Base-by-base conservation (phyloP, 2,797 vertebrate genomes). In the Enteromius fasciolatus region DNA sequence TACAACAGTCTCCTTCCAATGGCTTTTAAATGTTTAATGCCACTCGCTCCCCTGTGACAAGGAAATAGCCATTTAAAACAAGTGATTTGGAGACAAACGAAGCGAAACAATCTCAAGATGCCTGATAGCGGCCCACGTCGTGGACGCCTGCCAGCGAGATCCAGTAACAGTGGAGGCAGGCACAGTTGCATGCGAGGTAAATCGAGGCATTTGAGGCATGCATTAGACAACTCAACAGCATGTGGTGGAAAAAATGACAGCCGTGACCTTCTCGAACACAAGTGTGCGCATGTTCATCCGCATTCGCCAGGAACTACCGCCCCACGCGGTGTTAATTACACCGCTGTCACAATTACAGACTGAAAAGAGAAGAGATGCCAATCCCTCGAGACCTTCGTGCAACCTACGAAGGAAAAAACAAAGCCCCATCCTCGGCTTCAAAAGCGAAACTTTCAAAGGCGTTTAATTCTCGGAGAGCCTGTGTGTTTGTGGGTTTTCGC, bases 11-110 rank as follows among this genome's bases (percentile, higher is more conserved):
- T 76, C 41, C 67, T 74, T 83, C 84, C 83, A 81, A 46, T 69
- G 52, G 50, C 88, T 70, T 82, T 76, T 86, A 61, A 88, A 92
- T 91, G 69, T 82, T 86, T 83, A 90, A 86, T 86, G 89, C 87
- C 80, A 85, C 76, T 61, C 69, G 76, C 63, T 79, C 86, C 83
- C 83, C 82, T 86, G 77, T n/a, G 20, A 52, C 74, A 67, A 69
- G 63, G 79, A 80, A 82, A 87, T 76, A 67, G 80, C 68, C 83
- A 80, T 88, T 89, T 86, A 76, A 86, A 87, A 89, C 81, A 41
- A 82, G 84, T 86, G 72, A 86, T 89, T 89, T 82, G 46, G 64
- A 75, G 57, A 79, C 68, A 61, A 87, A 87, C 81, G 46, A 78
- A 88, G n/a, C 33, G 83, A 89, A 85, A 76, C 76, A 81, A 84